phyloP scores from a whole-genome alignment of 2,113 vertebrate genomes.

The Coreoperca whiteheadi region DNA sequence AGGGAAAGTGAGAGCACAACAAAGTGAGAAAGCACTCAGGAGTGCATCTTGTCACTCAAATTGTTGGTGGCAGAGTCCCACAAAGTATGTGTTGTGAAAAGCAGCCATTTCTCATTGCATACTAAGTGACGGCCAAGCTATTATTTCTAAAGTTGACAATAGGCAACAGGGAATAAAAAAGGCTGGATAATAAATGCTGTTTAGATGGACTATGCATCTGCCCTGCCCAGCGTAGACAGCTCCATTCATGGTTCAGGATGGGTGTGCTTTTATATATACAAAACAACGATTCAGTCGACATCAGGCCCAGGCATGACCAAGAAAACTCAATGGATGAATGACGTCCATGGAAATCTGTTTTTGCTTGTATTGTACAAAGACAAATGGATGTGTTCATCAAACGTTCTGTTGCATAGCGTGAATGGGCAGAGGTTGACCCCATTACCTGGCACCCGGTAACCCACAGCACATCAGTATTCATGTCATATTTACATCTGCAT shows the following conservation, averaged over 20 bases:
- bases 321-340: slow-evolving; percentile 36
- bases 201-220: slow-evolving; percentile 29
- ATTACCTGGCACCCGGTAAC: slow-evolving; percentile 28
- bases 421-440: slow-evolving; percentile 22
- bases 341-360: background rate
- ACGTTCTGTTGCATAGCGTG: slow-evolving; percentile 15
- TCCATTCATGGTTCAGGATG: slow-evolving; percentile 25
- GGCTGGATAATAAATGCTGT: slow-evolving; percentile 44
- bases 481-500: slow-evolving; percentile 65
- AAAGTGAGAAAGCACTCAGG: slow-evolving; percentile 72
- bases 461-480: slow-evolving; percentile 65
- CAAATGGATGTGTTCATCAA: slow-evolving; percentile 37
- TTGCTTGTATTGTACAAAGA: slow-evolving; percentile 22
- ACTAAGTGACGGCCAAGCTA: slow-evolving; percentile 51
- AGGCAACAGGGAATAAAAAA: slow-evolving; percentile 32
- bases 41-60: slow-evolving; percentile 68
- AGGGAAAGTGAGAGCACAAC: slow-evolving; percentile 56
- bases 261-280: slow-evolving; percentile 34
- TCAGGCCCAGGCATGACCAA: slow-evolving; percentile 37
- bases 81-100: slow-evolving; percentile 45
- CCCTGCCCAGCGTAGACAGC: background rate
- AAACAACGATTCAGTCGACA: slow-evolving; percentile 32
- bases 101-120: slow-evolving; percentile 63
- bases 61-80: slow-evolving; percentile 55
- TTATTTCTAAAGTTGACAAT: slow-evolving; percentile 64